Conservation (phyloP, 2,113 vertebrate species). For the Scartelaos histophorus region DNA sequence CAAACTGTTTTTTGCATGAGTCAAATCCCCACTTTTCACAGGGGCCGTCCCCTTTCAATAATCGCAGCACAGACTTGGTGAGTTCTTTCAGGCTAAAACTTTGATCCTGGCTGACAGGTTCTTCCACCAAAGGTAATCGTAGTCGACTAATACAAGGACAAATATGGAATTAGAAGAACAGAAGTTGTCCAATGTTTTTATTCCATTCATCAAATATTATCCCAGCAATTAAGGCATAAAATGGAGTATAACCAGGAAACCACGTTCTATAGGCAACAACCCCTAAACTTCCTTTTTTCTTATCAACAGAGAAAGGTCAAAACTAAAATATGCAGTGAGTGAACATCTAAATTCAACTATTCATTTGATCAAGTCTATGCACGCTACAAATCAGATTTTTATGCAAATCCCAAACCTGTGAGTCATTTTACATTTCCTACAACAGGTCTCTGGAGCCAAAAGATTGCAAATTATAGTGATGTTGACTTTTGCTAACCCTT, state of each 20-base stretch:
- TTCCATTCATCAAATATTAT: neutral
- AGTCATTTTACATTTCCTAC: neutral
- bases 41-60: constrained; percentile 19
- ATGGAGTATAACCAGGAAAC: neutral
- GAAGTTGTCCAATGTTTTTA: neutral
- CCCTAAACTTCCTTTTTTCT: neutral
- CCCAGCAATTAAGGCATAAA: neutral
- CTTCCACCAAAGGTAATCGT: constrained; percentile 3
- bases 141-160: neutral
- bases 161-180: neutral
- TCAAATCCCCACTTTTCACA: constrained; percentile 15
- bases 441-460: neutral
- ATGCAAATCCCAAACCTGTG: neutral
- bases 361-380: neutral
- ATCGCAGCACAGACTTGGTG: constrained; percentile 18
- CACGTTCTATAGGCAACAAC: neutral
- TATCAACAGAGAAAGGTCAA: neutral
- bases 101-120: constrained; percentile 22
- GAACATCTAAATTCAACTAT: neutral
- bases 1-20: neutral
- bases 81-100: constrained; percentile 30
- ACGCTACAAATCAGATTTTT: neutral
- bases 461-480: neutral
- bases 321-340: neutral
- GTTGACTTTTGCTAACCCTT: constrained; percentile 1